phyloP scores from a whole-genome alignment of 2,888 invertebrate species.

The Drosophila fungiperda region DNA sequence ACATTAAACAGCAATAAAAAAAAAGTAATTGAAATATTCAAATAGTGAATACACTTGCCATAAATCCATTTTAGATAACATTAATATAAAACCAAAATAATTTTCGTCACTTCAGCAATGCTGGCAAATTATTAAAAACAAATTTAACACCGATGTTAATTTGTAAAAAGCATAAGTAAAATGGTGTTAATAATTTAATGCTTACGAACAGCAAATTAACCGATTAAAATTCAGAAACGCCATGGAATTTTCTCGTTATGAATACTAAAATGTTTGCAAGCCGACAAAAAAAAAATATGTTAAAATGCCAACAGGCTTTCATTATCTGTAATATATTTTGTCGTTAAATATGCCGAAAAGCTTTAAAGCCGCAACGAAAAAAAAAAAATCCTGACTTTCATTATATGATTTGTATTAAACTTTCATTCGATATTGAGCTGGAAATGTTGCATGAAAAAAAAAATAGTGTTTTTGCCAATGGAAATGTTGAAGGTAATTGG shows the following conservation, averaged over 20 bases:
- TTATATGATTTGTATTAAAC: too few relatives aligned
- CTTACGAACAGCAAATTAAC: too few relatives aligned
- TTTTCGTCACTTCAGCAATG: not conserved
- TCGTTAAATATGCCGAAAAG: too few relatives aligned
- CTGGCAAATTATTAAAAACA: not conserved
- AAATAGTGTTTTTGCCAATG: too few relatives aligned
- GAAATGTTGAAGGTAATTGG: too few relatives aligned
- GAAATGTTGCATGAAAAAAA: not conserved
- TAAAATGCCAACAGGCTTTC: not conserved
- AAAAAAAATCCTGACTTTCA: not conserved
- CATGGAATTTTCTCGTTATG: too few relatives aligned
- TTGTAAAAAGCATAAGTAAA: not conserved
- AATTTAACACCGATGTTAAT: not conserved
- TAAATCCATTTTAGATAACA: not conserved
- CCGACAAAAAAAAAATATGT: not conserved
- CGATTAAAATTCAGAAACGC: too few relatives aligned
- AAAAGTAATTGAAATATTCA: not conserved
- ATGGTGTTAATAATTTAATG: not conserved
- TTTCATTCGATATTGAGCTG: not conserved
- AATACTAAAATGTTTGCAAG: too few relatives aligned
- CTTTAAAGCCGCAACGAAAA: too few relatives aligned
- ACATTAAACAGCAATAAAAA: constrained; percentile 41
- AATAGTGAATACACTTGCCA: not conserved
- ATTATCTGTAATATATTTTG: too few relatives aligned
- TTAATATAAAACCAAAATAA: too few relatives aligned